Percentiles rank a stretch among this genome's conserved stretches.
Evolutionary conservation across 2,888 invertebrate species (phyloP).

Genomic region (Diarsia mendica): DNA sequence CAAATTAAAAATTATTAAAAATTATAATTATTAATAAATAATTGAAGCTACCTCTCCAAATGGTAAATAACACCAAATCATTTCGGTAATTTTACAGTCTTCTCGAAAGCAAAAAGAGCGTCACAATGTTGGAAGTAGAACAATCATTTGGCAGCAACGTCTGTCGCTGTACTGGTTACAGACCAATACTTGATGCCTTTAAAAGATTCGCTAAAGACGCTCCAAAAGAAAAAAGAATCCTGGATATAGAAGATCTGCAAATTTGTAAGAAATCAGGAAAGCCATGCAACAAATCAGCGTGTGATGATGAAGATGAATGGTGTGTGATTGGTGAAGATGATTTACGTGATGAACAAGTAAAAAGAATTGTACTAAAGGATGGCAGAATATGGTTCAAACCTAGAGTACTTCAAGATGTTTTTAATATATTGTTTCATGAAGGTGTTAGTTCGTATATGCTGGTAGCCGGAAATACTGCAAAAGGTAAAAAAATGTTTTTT

Average conservation of each 20-base stretch:
- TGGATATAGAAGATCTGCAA: slow-evolving; percentile 55
- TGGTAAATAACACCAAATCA: neutral
- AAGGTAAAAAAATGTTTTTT: slow-evolving; percentile 90
- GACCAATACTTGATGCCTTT: slow-evolving; percentile 91
- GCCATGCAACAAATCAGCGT: slow-evolving; percentile 53
- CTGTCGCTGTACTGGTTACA: slow-evolving; percentile 93
- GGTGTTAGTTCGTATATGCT: slow-evolving; percentile 87
- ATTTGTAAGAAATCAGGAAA: slow-evolving; percentile 67
- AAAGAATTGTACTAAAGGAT: slow-evolving; percentile 73
- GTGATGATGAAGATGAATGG: slow-evolving; percentile 74
- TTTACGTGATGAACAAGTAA: slow-evolving; percentile 47
- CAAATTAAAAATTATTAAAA: no score
- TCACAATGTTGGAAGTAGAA: slow-evolving; percentile 92
- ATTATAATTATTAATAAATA: no score
- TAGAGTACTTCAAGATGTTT: slow-evolving; percentile 83
- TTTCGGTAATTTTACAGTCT: slow-evolving; percentile 72
- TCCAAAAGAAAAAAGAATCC: slow-evolving; percentile 63
- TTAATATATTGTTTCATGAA: slow-evolving; percentile 79
- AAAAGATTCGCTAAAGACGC: slow-evolving; percentile 90
- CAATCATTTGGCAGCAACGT: slow-evolving; percentile 93
- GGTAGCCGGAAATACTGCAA: slow-evolving; percentile 93
- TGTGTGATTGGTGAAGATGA: slow-evolving; percentile 73
- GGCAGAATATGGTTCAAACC: slow-evolving; percentile 88
- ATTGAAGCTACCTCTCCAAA: neutral
- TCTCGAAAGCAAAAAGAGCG: slow-evolving; percentile 78